Conservation (phyloP, 2,888 invertebrate genomes). For the Pachliopta kotzebuea region DNA sequence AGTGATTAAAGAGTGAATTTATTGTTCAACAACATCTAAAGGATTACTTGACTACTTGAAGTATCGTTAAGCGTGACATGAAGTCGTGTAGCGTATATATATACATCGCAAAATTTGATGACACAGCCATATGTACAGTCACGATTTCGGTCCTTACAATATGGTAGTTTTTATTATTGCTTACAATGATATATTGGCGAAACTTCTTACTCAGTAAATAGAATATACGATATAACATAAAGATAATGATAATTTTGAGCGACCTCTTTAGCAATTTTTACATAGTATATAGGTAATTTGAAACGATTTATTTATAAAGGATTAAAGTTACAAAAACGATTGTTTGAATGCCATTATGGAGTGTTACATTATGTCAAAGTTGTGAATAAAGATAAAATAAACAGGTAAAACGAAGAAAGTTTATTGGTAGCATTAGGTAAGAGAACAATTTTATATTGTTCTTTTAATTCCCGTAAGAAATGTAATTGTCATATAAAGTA, state of each 20-base stretch:
- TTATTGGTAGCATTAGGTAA: background rate
- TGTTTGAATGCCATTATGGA: conserved; percentile 7
- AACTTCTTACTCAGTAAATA: conserved; percentile 56
- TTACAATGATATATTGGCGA: conserved; percentile 68
- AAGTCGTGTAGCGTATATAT: conserved; percentile 10
- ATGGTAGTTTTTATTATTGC: conserved; percentile 57
- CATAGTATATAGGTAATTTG: conserved; percentile 30
- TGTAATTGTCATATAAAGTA: conserved; percentile 27
- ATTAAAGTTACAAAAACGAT: conserved; percentile 3
- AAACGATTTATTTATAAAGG: conserved; percentile 29
- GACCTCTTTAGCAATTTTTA: conserved; percentile 49
- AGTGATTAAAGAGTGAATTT: conserved; percentile 4
- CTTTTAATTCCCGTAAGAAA: background rate
- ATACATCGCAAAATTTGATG: conserved; percentile 21
- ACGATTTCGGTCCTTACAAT: conserved; percentile 31
- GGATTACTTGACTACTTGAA: conserved; percentile 13
- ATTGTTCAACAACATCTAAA: conserved; percentile 5
- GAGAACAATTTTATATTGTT: background rate
- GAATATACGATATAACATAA: conserved; percentile 57
- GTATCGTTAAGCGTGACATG: conserved; percentile 16
- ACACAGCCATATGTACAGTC: conserved; percentile 26
- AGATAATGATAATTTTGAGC: conserved; percentile 60
- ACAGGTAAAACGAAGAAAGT: background rate
- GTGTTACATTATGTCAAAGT: background rate
- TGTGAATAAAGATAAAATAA: background rate